A percentile compares a stretch with the other conserved stretches of the same genome.
Conservation (phyloP, 2,113 vertebrate species). For the Pseudonaja textilis region DNA sequence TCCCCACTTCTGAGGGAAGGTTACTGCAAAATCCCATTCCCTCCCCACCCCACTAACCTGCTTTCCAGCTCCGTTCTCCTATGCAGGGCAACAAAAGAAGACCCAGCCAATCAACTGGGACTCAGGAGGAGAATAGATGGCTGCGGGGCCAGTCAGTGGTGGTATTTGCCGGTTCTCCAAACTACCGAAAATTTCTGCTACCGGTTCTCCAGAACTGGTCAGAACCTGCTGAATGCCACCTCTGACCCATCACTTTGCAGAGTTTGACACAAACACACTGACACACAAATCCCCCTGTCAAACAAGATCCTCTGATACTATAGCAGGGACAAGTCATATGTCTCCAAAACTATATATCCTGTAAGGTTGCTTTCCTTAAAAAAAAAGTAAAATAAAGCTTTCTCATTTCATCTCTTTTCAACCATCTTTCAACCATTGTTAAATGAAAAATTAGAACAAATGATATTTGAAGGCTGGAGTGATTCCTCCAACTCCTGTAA, state of each 20-base stretch:
- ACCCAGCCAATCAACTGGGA: no score
- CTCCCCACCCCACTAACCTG: no score
- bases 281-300: neutral
- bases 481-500: constrained; percentile 13
- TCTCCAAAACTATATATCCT: neutral
- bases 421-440: constrained; percentile 3
- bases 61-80: no score
- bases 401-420: neutral
- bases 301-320: neutral
- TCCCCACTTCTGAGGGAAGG: no score
- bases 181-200: no score
- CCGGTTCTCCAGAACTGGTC: no score
- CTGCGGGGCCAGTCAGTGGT: no score
- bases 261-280: neutral
- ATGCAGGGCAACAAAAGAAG: no score
- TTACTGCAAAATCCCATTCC: no score
- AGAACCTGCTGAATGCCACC: no score
- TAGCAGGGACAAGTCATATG: neutral
- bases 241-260: neutral
- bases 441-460: neutral
- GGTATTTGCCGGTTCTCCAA: no score
- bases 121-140: no score
- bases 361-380: neutral
- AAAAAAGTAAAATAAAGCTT: neutral
- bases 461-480: neutral